Percentiles rank a stretch among this genome's conserved stretches.
These are phyloP conservation scores for Chelidonichthys spinosus DNA, from an alignment of 2,797 vertebrate genomes.

Conservation along the genomic window DNA sequence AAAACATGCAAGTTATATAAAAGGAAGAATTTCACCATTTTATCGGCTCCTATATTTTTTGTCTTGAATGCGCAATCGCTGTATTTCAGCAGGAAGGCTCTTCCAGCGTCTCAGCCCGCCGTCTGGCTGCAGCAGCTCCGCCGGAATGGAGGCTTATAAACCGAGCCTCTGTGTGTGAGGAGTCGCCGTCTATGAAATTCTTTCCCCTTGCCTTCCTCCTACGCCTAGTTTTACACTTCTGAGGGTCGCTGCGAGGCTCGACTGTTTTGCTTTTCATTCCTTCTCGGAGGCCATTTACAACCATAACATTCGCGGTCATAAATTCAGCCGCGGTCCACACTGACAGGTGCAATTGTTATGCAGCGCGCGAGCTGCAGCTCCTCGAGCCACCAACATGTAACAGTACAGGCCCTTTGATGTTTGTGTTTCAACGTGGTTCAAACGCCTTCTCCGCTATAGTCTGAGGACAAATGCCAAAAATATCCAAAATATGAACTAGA, in stretches of 20 bases:
- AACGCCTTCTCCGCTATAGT: slow-evolving; percentile 14
- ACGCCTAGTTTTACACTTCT: slow-evolving; percentile 94
- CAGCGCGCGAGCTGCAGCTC: slow-evolving; percentile 85
- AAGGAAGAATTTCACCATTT: slow-evolving; percentile 34
- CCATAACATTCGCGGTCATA: slow-evolving; percentile 93
- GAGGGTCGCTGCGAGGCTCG: slow-evolving; percentile 84
- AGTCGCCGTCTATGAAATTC: slow-evolving; percentile 89
- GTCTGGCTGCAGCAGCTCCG: slow-evolving; percentile 50
- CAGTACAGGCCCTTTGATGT: slow-evolving; percentile 66
- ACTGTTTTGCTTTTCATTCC: slow-evolving; percentile 93
- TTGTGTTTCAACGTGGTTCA: slow-evolving; percentile 38
- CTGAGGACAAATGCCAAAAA: background rate
- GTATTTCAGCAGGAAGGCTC: background rate
- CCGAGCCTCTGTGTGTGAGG: slow-evolving; percentile 74
- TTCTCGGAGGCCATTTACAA: slow-evolving; percentile 91
- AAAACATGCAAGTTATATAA: slow-evolving; percentile 21
- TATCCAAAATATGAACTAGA: background rate
- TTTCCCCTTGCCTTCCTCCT: slow-evolving; percentile 93
- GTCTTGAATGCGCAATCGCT: slow-evolving; percentile 1
- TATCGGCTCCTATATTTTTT: background rate
- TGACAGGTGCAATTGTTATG: slow-evolving; percentile 99
- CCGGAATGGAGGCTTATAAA: slow-evolving; percentile 80
- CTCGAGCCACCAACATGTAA: slow-evolving; percentile 80
- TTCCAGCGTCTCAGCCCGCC: slow-evolving; percentile 34
- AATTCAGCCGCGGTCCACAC: slow-evolving; percentile 93